Evolutionary conservation across 2,113 vertebrate genomes (phyloP).

Genomic region (Pteropus alecto): DNA sequence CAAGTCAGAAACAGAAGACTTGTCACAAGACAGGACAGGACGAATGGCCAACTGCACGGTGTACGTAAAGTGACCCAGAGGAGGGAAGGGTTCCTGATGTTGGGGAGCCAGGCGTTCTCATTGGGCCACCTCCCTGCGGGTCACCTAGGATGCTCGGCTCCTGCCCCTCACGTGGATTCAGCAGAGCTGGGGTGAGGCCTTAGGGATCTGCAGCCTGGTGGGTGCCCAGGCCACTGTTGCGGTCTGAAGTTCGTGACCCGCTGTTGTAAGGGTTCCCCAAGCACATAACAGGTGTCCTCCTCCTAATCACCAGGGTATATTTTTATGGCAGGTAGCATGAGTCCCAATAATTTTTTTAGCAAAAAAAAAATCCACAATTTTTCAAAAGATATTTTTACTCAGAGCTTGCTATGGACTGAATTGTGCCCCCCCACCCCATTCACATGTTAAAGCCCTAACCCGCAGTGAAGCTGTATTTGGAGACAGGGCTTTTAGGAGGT

Average conservation of each 20-base stretch:
- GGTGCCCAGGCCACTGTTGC: neutral
- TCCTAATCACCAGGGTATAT: neutral
- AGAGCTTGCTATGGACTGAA: neutral
- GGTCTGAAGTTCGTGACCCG: too few species aligned
- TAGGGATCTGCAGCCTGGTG: neutral
- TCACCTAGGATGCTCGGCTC: neutral
- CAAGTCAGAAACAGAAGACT: neutral
- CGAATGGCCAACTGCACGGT: neutral
- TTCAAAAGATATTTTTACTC: neutral
- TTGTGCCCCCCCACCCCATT: neutral
- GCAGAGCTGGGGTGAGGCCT: neutral
- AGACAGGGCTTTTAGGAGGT: neutral
- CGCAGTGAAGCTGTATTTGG: neutral
- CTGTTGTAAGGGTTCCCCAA: neutral
- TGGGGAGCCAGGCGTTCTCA: neutral
- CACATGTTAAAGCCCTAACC: neutral
- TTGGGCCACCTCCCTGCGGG: accelerated
- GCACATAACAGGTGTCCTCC: neutral
- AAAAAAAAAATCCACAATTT: neutral
- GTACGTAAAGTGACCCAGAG: neutral
- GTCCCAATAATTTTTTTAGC: neutral
- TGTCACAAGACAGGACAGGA: neutral
- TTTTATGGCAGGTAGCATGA: neutral
- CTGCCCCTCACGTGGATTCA: neutral
- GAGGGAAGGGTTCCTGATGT: neutral